These are phyloP conservation scores for Chondrosia reniformis DNA, from an alignment of 37 sponge, comb jelly and placozoan genomes.

Conservation along the genomic window DNA sequence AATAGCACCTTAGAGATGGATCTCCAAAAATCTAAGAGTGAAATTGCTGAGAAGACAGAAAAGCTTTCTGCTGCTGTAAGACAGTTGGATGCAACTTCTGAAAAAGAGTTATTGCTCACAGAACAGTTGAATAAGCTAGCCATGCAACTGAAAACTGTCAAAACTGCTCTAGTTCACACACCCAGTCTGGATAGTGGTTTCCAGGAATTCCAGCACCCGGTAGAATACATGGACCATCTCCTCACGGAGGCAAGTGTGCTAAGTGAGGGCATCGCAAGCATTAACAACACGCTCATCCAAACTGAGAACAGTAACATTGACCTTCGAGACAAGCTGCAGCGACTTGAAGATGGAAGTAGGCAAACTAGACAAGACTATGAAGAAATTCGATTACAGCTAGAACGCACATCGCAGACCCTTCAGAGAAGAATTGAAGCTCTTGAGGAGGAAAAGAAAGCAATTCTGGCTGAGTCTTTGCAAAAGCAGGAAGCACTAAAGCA, in stretches of 20 bases:
- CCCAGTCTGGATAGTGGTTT: too few relatives aligned
- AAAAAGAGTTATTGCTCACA: too few relatives aligned
- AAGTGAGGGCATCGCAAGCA: background rate
- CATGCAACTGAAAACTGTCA: too few relatives aligned
- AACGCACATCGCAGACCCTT: background rate
- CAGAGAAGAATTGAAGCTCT: background rate
- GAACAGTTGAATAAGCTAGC: too few relatives aligned
- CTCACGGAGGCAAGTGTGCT: background rate
- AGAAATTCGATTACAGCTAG: background rate
- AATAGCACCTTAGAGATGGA: too few relatives aligned
- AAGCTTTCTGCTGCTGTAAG: too few relatives aligned
- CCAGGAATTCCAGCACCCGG: too few relatives aligned
- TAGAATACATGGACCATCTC: too few relatives aligned
- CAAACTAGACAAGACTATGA: background rate
- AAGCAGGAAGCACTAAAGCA: background rate
- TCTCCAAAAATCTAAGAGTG: too few relatives aligned
- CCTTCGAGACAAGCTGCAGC: background rate
- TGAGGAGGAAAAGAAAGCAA: background rate
- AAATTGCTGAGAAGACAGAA: too few relatives aligned
- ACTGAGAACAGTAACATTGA: background rate
- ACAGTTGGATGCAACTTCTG: too few relatives aligned
- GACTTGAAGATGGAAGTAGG: background rate
- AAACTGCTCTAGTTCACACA: too few relatives aligned
- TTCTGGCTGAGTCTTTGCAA: background rate
- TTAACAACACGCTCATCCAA: background rate